Conservation (phyloP, 2,797 vertebrate species). For the Sebastes vulpes region DNA sequence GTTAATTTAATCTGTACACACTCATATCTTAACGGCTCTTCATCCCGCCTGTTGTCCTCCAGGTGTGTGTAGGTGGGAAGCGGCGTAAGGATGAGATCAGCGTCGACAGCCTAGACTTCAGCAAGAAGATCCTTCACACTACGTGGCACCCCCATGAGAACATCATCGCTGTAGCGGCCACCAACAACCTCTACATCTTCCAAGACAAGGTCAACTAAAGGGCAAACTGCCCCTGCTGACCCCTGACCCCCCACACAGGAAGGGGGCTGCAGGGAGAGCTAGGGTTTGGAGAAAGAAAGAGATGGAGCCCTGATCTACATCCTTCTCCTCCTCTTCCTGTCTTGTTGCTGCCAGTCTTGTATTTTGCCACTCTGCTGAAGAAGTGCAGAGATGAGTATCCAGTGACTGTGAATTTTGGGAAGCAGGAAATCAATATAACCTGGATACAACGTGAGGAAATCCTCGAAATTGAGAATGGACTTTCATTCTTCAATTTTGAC, state of each 20-base stretch:
- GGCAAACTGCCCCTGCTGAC: constrained; percentile 45
- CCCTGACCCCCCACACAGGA: constrained; percentile 30
- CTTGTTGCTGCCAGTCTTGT: constrained; percentile 48
- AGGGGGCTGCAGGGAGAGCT: constrained; percentile 37
- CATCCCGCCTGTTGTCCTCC: constrained; percentile 17
- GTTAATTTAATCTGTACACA: background rate
- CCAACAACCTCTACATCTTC: constrained; percentile 99
- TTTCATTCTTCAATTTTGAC: constrained; percentile 56
- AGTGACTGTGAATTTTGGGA: constrained; percentile 33
- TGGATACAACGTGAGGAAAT: constrained; percentile 37
- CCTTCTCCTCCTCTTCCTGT: constrained; percentile 46
- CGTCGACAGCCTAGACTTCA: constrained; percentile 99
- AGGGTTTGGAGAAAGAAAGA: constrained; percentile 30
- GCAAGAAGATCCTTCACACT: constrained; percentile 99
- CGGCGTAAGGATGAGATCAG: constrained; percentile 98
- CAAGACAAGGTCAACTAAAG: constrained; percentile 99
- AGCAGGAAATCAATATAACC: constrained; percentile 3
- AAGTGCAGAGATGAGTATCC: constrained; percentile 41
- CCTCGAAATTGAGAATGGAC: constrained; percentile 43
- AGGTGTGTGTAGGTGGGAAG: constrained; percentile 97
- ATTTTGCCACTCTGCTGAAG: constrained; percentile 35
- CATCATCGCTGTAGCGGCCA: constrained; percentile 98
- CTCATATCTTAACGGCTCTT: background rate
- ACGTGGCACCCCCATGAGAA: constrained; percentile 99
- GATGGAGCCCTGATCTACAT: constrained; percentile 29